Percentiles rank a stretch among this genome's conserved stretches.
These are phyloP conservation scores for Drosophila pectinifera DNA, from an alignment of 1,140 invertebrate genomes.

Conservation along the genomic window DNA sequence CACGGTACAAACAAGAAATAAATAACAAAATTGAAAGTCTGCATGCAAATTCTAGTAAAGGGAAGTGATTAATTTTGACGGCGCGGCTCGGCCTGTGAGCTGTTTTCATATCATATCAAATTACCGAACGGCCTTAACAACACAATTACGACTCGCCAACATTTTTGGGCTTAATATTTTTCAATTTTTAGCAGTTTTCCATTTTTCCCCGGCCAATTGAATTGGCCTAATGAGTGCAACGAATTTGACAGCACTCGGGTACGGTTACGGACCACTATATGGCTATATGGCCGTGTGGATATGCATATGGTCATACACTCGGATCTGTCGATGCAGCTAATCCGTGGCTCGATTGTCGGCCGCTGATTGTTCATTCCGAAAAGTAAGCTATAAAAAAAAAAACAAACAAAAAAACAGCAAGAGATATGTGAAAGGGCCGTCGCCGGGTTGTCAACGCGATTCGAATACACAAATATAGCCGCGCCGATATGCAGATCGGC, in stretches of 20 bases:
- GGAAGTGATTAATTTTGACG: constrained; percentile 74
- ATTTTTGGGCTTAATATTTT: constrained; percentile 15
- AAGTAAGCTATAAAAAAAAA: constrained; percentile 3
- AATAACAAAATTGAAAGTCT: constrained; percentile 33
- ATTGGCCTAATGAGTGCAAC: constrained; percentile 80
- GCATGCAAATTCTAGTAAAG: constrained; percentile 76
- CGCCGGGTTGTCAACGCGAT: constrained; percentile 52
- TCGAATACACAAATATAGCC: constrained; percentile 30
- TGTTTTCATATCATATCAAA: constrained; percentile 55
- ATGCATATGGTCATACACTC: constrained; percentile 15
- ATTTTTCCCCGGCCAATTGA: constrained; percentile 56
- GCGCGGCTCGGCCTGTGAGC: constrained; percentile 11
- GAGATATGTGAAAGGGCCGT: constrained; percentile 60
- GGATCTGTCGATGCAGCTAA: constrained; percentile 65
- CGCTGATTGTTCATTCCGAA: constrained; percentile 32
- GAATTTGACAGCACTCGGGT: constrained; percentile 67
- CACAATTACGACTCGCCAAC: constrained; percentile 71
- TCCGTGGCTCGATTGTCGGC: constrained; percentile 47
- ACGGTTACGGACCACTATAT: no score
- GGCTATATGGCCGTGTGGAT: constrained; percentile 1
- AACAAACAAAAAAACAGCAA: neutral
- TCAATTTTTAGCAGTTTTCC: constrained; percentile 26
- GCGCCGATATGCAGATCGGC: constrained; percentile 28
- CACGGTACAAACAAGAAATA: no score
- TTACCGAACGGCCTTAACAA: constrained; percentile 69